phyloP scores from a whole-genome alignment of 2,797 vertebrate species.

The Karalla daura region DNA sequence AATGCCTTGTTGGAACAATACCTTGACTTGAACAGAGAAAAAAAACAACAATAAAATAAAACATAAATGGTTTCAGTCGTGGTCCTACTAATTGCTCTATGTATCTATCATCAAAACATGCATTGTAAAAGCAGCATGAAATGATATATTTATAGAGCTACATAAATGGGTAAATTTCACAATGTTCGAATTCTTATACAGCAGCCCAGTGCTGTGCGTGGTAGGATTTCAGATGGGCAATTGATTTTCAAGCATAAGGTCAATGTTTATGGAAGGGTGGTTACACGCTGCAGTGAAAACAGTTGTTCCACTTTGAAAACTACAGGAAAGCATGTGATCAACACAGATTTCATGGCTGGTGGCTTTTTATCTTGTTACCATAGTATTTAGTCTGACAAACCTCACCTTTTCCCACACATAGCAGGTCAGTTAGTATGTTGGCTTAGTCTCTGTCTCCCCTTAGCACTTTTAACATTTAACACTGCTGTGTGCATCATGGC shows the following conservation, averaged over 20 bases:
- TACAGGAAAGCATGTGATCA: constrained; percentile 49
- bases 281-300: constrained; percentile 64
- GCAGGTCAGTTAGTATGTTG: constrained; percentile 11
- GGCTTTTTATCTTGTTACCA: constrained; percentile 62
- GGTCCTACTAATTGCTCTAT: background rate
- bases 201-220: constrained; percentile 34
- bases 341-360: constrained; percentile 68
- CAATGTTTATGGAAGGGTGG: constrained; percentile 74
- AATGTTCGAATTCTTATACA: constrained; percentile 10
- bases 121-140: background rate
- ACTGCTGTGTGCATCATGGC: background rate
- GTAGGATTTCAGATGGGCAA: constrained; percentile 46
- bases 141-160: too few relatives aligned
- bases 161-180: background rate
- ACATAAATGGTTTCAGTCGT: background rate
- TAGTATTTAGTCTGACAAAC: constrained; percentile 37
- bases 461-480: background rate
- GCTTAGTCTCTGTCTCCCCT: background rate
- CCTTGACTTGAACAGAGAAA: constrained; percentile 10
- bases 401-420: constrained; percentile 30
- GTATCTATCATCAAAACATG: background rate
- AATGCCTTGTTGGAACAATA: constrained; percentile 13
- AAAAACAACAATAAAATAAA: background rate
- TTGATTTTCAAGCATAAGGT: constrained; percentile 76
- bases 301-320: constrained; percentile 67